Conservation (phyloP, 2,113 vertebrate genomes). For the Perognathus longimembris region DNA sequence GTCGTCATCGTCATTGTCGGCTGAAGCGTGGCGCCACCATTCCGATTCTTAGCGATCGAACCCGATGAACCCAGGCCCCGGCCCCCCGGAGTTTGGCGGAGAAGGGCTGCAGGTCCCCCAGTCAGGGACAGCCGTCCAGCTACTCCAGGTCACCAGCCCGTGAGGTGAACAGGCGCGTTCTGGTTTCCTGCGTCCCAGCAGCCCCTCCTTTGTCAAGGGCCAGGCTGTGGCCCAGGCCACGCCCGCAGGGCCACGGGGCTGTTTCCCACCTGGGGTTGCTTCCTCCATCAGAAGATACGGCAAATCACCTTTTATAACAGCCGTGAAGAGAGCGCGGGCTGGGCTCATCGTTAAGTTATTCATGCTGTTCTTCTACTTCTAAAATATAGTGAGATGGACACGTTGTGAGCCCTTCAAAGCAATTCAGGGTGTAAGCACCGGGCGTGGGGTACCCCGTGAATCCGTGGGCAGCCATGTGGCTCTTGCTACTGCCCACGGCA, state of each 20-base stretch:
- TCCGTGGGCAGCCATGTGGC: accelerated
- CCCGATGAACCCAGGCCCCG: not conserved
- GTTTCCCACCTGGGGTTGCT: not conserved
- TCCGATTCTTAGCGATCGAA: not conserved
- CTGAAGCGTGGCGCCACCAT: not conserved
- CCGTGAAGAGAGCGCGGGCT: not conserved
- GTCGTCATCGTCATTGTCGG: too few relatives aligned
- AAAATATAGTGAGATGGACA: not conserved
- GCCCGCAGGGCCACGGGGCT: too few relatives aligned
- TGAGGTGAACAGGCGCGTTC: accelerated
- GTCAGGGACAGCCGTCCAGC: not conserved
- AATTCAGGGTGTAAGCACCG: accelerated
- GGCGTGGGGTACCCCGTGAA: accelerated
- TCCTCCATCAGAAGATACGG: not conserved
- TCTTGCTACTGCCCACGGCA: accelerated
- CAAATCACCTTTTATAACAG: not conserved
- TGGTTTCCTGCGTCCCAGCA: accelerated
- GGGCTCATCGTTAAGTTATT: not conserved
- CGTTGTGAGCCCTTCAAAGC: accelerated
- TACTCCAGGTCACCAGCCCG: accelerated
- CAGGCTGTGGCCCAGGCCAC: too few relatives aligned
- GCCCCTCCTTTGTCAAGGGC: not conserved
- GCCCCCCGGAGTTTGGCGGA: not conserved
- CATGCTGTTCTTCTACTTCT: not conserved
- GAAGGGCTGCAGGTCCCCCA: not conserved